These are phyloP conservation scores for Turdus rufiventris DNA, from an alignment of 2,113 vertebrate genomes.

Conservation along the genomic window DNA sequence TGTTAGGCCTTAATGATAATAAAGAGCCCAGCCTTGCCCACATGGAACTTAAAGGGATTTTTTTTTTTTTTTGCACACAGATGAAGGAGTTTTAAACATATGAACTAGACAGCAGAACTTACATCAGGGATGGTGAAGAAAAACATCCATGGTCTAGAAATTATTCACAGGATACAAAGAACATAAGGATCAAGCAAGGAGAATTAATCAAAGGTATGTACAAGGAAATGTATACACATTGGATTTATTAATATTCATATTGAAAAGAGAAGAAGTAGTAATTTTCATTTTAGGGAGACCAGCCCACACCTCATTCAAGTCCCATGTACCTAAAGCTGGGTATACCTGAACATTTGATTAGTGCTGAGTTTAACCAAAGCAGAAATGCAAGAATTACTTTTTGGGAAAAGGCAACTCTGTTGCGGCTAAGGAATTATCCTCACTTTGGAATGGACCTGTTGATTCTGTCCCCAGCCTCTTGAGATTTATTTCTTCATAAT, in stretches of 20 bases:
- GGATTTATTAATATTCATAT: not conserved
- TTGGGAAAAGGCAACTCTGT: not conserved
- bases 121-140: fast-evolving
- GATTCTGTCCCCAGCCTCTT: not conserved
- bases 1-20: not conserved
- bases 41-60: not conserved
- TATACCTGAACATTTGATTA: not conserved
- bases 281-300: not conserved
- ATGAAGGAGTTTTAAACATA: not conserved
- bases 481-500: not conserved
- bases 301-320: not conserved
- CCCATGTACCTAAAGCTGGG: not conserved
- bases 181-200: not conserved
- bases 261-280: not conserved
- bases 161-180: not conserved
- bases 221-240: not conserved
- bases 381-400: not conserved
- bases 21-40: not conserved
- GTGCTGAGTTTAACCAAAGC: not conserved
- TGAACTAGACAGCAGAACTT: not conserved
- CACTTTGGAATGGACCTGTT: not conserved
- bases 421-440: not conserved
- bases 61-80: not conserved
- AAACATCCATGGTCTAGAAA: not conserved
- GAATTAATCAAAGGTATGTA: not conserved